Base-by-base conservation (phyloP, 2,797 vertebrate genomes). In the Paguma larvata region DNA sequence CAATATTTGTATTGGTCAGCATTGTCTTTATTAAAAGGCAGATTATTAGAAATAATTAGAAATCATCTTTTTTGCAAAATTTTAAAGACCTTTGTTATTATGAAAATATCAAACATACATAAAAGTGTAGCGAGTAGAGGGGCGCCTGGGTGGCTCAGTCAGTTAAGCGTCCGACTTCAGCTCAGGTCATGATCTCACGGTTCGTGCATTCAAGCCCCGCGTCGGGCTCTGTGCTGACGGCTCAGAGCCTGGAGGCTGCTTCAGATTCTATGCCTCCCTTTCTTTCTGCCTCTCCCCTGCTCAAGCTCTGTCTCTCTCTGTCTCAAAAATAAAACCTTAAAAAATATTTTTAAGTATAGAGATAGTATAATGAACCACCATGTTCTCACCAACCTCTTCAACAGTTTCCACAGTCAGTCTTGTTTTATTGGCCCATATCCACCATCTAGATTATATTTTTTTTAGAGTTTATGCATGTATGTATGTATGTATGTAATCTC, bases 1-100 rank as follows among this genome's bases (percentile, higher is more conserved):
- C 95, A 96, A 44, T 94, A 51, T 75, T 70, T 94, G 51, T 75
- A 68, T 82, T 68, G 41, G 41, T 25, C 18, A n/a, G 16, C n/a
- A 4, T 41, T 30, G 59, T 27, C 65, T 67, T 82, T 94, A 78
- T 79, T 73, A 79, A 56, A 63, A 6, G 65, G 19, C 27, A 75
- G 25, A 70, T 95, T 59, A 73, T 86, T 95, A 53, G n/a, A 94
- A 93, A 92, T 75, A 65, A 75, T 79, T 89, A 53, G 38, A 94
- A 93, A 92, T 75, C 70, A 63, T 51, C 15, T 89, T 34, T 89
- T 77, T 15, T 70, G 27, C 16, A 94, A 96, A 96, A 80, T 30
- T 32, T 13, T 25, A 56, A 68, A 16, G 38, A 91, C 77, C 8
- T 9, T 91, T 78, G 89, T 95, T 63, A 82, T 65, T 91, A 53